Evolutionary conservation across 2,888 invertebrate species (phyloP).

Genomic region (Aleiodes leptofemur): DNA sequence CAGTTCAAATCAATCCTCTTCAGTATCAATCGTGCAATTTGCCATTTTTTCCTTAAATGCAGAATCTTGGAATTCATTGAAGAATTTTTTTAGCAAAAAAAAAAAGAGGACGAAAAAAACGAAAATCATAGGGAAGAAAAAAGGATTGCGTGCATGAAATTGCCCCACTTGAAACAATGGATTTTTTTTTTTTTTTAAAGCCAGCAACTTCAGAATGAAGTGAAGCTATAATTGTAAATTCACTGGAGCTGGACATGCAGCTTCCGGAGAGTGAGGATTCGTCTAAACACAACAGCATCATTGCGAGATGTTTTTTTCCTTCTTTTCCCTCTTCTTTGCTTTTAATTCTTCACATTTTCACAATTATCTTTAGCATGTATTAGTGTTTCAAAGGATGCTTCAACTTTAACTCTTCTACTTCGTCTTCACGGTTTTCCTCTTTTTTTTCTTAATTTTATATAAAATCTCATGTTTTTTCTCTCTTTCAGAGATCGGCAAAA

Average conservation of each 20-base stretch:
- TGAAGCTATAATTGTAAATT: conserved; percentile 19
- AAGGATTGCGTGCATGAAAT: conserved; percentile 33
- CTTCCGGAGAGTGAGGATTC: conserved; percentile 27
- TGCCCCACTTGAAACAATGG: conserved; percentile 29
- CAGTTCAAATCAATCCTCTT: too few relatives aligned
- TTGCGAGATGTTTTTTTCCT: neutral
- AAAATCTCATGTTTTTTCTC: too few relatives aligned
- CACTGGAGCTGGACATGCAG: conserved; percentile 26
- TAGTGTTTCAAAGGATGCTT: neutral
- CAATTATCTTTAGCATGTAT: neutral
- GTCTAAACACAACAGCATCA: neutral
- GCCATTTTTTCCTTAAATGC: too few relatives aligned
- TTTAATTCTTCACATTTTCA: neutral
- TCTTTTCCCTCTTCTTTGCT: neutral
- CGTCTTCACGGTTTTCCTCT: too few relatives aligned
- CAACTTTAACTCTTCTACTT: too few relatives aligned
- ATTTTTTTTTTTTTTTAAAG: neutral
- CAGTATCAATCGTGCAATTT: too few relatives aligned
- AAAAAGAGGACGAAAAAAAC: neutral
- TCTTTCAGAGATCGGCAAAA: too few relatives aligned
- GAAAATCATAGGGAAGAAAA: neutral
- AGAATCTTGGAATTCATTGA: neutral
- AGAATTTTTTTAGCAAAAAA: neutral
- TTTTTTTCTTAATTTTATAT: neutral
- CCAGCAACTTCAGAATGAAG: conserved; percentile 18